Conservation (phyloP, 2,797 vertebrate genomes). For the Tinamus major region DNA sequence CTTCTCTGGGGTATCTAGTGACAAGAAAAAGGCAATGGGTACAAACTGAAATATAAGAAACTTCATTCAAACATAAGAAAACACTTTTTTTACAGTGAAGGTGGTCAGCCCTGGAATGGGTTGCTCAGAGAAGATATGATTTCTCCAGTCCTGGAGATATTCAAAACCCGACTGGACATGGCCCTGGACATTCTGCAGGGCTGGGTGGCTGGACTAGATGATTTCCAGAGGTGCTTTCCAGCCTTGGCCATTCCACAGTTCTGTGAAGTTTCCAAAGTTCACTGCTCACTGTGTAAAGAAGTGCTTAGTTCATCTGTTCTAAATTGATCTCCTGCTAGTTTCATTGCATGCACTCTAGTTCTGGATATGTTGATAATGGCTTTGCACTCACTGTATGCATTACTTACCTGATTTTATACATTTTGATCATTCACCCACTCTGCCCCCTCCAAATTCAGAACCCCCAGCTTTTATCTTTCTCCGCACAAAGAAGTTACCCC, state of each 20-base stretch:
- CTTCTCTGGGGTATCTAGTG: not conserved
- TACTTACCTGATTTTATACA: not conserved
- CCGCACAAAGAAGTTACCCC: not conserved
- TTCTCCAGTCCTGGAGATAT: not conserved
- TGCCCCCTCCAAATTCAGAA: not conserved
- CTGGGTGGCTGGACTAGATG: no score
- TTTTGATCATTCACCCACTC: not conserved
- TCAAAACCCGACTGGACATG: not conserved
- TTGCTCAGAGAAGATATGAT: not conserved
- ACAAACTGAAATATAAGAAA: not conserved
- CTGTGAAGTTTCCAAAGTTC: not conserved
- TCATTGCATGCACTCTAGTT: not conserved
- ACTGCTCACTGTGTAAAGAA: not conserved
- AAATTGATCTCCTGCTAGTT: not conserved
- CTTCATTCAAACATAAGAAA: not conserved
- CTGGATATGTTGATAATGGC: not conserved
- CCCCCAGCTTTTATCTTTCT: not conserved
- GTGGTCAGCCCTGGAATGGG: fast-evolving
- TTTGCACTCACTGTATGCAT: not conserved
- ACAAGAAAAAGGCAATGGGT: not conserved
- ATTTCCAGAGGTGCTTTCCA: not conserved
- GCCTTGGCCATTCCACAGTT: not conserved
- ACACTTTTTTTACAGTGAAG: not conserved
- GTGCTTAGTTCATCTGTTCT: not conserved
- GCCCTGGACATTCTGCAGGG: not conserved